Base-by-base conservation (phyloP, 2,888 invertebrate genomes). In the Pristionchus entomophagus region DNA sequence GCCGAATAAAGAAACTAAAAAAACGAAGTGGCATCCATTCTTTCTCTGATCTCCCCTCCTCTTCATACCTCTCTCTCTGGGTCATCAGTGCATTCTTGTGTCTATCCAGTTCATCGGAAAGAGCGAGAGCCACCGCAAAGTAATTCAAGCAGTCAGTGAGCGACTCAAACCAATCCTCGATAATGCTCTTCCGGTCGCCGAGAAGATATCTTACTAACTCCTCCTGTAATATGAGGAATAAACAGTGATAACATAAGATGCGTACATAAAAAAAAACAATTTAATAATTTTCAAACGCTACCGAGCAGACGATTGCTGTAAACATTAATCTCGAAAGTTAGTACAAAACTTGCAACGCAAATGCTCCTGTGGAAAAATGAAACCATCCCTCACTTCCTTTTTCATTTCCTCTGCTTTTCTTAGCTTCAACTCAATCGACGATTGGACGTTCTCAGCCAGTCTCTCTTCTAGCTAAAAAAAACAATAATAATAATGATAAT, bases 121-220 rank as follows among this genome's bases (percentile, higher is more conserved):
- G 87, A 5, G 86, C 90, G 26, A 69, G 86, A 0, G 88, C 87
- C 12, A 89, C 89, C 86, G 90, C 89, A 88, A 51, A 90, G 86
- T 0, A 88, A 88, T 0, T 53, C 49, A 35, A 90, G 85, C 49
- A 90, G 87, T 49, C 87, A 62, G 49, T 85, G 59, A 8, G 88
- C 86, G 0, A 89, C 88, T 26, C 56, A 84, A 32, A 90, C 90
- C 2, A n/a, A n/a, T n/a, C n/a, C n/a, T n/a, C n/a, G n/a, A n/a
- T n/a, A 56, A 84, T 87, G 87, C 12, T 90, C 90, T 12, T 88
- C 89, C 12, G 89, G 65, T 14, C 86, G 87, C 0, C 87, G 87
- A 85, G 88, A 89, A 19, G 88, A 87, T 14, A 89, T 88, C 29
- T 86, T n/a, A n/a, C n/a, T n/a, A n/a, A n/a, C n/a, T 17, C n/a